Evolutionary conservation across 2,888 invertebrate genomes (phyloP), one percentile per base, ranked within the genome.

Genomic region (Microctonus hyperodae): DNA sequence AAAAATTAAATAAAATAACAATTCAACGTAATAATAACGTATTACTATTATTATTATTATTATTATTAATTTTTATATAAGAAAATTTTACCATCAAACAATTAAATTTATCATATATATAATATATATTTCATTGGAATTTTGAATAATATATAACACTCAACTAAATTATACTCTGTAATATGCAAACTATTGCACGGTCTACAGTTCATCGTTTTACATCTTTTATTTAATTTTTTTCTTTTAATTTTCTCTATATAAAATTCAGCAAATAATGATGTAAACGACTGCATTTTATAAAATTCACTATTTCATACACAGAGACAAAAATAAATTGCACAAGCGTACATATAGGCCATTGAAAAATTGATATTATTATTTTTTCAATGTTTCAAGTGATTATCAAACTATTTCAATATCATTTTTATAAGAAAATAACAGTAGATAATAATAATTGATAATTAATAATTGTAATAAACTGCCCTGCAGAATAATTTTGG

Each of bases 1-100:
- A 61, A 61, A 61, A 50, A 61, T 50, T 60, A 20, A 50, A 50
- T 33, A 11, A 23, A 7, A 0, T 56, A 11, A 7, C 16, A 55
- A 33, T 22, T 56, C 20, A 31, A 56, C 20, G 20, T 33, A 20
- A 16, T 56, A 35, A 20, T 20, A 16, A 16, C 16, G 44, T 16
- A 44, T 44, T 20, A n/a, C n/a, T n/a, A 44, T 20, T 7, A 2
- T 16, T 44, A 6, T n/a, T n/a, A n/a, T n/a, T n/a, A n/a, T n/a
- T n/a, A n/a, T n/a, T n/a, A n/a, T n/a, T n/a, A n/a, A n/a, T n/a
- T n/a, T n/a, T n/a, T 44, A 44, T 16, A n/a, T 16, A 44, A 44
- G 7, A 7, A 44, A 16, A 44, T 10, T 9, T 35, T 35, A 35
- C 5, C 7, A 44, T 1, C 9, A 44, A 44, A 44, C 16, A 44